A percentile compares a stretch with the other conserved stretches of the same genome.
Evolutionary conservation across 2,113 vertebrate species (phyloP).

Genomic region (Mirza zaza): DNA sequence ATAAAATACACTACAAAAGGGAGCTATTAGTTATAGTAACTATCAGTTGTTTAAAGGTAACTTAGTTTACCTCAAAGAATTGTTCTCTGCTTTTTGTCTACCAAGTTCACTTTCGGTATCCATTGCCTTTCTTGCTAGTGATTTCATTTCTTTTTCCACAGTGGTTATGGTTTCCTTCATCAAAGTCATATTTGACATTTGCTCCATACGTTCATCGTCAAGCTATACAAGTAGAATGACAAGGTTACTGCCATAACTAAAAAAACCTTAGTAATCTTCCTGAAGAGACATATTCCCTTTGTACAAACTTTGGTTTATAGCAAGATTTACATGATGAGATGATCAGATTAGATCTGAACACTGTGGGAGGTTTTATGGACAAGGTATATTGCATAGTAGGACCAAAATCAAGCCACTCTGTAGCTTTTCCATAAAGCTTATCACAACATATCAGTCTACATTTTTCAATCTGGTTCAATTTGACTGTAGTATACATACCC

Average conservation of each 20-base stretch:
- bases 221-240: constrained; percentile 82
- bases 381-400: neutral
- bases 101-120: constrained; percentile 84
- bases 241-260: constrained; percentile 43
- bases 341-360: neutral
- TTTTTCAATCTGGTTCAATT: constrained; percentile 37
- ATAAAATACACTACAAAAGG: constrained; percentile 47
- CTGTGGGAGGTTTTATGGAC: neutral
- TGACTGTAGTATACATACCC: neutral
- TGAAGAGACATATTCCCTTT: neutral
- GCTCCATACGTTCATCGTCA: constrained; percentile 86
- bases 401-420: neutral
- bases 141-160: constrained; percentile 87
- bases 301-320: neutral
- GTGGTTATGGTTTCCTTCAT: constrained; percentile 85
- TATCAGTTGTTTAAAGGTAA: constrained; percentile 29
- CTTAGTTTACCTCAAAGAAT: constrained; percentile 85
- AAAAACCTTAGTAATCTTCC: neutral
- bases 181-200: constrained; percentile 82
- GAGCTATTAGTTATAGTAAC: constrained; percentile 48
- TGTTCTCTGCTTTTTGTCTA: constrained; percentile 84
- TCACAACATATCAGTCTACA: neutral
- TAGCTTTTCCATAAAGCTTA: neutral
- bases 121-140: constrained; percentile 81
- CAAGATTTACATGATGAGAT: neutral